phyloP scores from a whole-genome alignment of 2,888 invertebrate species.

The Amblyjoppa fuscipennis region DNA sequence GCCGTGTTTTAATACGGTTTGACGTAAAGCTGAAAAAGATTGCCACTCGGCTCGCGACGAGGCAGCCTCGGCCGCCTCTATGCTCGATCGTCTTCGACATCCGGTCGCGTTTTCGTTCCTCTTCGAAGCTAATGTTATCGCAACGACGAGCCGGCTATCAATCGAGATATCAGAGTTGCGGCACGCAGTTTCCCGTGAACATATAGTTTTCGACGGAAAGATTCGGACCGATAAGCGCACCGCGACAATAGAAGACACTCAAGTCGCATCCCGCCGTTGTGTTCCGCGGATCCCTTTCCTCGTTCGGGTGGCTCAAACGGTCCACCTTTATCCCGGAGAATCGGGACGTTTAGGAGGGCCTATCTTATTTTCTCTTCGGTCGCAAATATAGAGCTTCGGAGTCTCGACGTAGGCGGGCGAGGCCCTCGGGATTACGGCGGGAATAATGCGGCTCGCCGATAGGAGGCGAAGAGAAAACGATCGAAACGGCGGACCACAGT shows the following conservation, averaged over 20 bases:
- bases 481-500: neutral
- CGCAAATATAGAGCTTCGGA: neutral
- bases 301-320: too few relatives aligned
- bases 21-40: too few relatives aligned
- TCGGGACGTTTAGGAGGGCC: neutral
- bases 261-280: neutral
- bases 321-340: too few relatives aligned
- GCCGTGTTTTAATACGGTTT: too few relatives aligned
- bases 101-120: neutral
- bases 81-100: too few relatives aligned
- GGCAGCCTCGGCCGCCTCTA: too few relatives aligned
- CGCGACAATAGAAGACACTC: neutral
- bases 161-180: neutral
- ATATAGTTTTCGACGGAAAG: neutral
- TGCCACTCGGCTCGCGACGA: too few relatives aligned
- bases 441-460: neutral
- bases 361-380: neutral
- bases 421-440: slow-evolving; percentile 7
- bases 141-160: neutral
- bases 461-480: neutral
- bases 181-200: neutral
- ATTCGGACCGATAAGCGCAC: neutral
- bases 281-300: too few relatives aligned
- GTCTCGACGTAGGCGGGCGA: neutral
- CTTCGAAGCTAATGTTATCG: neutral